Evolutionary conservation across 1,140 invertebrate genomes (phyloP), one percentile per base, ranked within the genome.

Genomic region (Platorchestia sp.): DNA sequence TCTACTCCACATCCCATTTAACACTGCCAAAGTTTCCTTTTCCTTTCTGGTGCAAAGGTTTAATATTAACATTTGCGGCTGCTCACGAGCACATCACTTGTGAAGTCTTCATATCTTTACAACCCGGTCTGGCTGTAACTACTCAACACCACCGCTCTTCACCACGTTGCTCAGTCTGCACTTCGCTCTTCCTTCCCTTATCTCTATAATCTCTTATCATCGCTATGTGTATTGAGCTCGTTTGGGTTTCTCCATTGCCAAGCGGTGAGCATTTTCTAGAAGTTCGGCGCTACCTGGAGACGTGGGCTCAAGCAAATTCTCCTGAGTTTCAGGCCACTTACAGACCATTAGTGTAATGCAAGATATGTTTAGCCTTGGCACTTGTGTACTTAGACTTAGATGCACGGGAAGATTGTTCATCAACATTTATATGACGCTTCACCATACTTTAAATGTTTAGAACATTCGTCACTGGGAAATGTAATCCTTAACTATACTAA

Each of bases 181-280:
- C 59, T 75, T 75, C 59, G 7, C 59, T 36, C 14, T 75, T 75
- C 59, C 59, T 75, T 75, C 59, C 10, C 59, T 75, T 75, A 75
- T 75, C 59, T 75, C 59, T 75, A 75, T 75, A 75, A 75, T 75
- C 59, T 75, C 59, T 75, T 75, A 75, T 75, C 59, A 51, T 51
- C 47, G 19, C 6, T 75, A 36, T 36, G 59, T 75, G 59, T 75
- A 51, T 75, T 75, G 59, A 75, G 59, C 14, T 10, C 36, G 7
- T 75, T 22, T 75, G 59, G 14, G 3, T 75, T 10, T 1, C 36
- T 10, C 59, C 59, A 75, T 75, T 36, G 36, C 59, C 10, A 75
- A 75, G 59, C 59, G 10, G 59, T 75, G 59, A 22, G 59, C 27
- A 10, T 75, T 75, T 75, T 36, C 59, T 75, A 75, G 27, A 75